Conservation (phyloP, 2,888 invertebrate species). For the Hipparchia semele region DNA sequence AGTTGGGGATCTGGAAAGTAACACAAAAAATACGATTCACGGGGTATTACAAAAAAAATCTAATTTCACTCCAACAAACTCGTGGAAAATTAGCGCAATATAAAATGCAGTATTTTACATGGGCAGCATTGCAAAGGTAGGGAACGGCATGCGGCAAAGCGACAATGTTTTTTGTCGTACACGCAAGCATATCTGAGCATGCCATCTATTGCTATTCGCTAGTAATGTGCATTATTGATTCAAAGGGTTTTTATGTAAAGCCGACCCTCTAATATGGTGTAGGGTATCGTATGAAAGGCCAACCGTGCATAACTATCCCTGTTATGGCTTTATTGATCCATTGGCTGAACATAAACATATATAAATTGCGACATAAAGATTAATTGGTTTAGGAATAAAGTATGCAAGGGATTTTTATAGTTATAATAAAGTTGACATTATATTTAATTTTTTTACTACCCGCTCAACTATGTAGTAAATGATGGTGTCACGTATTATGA, state of each 20-base stretch:
- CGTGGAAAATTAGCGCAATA: neutral
- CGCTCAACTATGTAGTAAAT: neutral
- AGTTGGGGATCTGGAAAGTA: too few relatives aligned
- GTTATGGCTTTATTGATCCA: constrained; percentile 31
- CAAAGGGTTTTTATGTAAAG: constrained; percentile 32
- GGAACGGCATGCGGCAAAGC: constrained; percentile 34
- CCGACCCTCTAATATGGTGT: constrained; percentile 28
- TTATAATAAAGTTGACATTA: neutral
- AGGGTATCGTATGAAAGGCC: constrained; percentile 22
- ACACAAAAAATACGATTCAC: too few relatives aligned
- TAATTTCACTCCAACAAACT: too few relatives aligned
- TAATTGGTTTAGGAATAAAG: constrained; percentile 3
- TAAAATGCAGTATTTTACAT: neutral
- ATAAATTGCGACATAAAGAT: constrained; percentile 15
- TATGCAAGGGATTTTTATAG: neutral
- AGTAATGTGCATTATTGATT: constrained; percentile 42
- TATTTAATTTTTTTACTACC: neutral
- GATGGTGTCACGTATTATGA: neutral
- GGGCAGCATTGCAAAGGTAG: constrained; percentile 1
- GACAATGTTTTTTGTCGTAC: constrained; percentile 26
- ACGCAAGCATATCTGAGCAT: constrained; percentile 31
- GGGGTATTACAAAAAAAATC: too few relatives aligned
- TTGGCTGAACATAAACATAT: constrained; percentile 5
- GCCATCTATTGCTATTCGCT: constrained; percentile 39
- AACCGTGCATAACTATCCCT: constrained; percentile 20